phyloP scores from a whole-genome alignment of 1,140 invertebrate genomes.

The Neodiprion lecontei region DNA sequence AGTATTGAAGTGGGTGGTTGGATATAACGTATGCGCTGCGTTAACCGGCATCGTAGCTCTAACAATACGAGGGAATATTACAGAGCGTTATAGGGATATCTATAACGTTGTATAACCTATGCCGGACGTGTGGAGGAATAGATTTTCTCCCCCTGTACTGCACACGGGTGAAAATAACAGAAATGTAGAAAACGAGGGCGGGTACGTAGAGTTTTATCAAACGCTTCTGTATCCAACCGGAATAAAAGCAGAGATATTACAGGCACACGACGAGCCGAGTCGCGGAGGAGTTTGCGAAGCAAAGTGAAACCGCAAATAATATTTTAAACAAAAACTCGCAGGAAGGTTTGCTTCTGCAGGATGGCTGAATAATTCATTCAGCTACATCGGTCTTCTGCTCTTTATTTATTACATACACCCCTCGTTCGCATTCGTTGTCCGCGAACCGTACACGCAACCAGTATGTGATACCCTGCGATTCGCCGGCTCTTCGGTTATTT shows the following conservation, averaged over 20 bases:
- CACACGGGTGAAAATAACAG: no score
- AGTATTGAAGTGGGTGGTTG: neutral
- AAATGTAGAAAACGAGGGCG: no score
- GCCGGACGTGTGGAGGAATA: neutral
- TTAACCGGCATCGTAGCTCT: no score
- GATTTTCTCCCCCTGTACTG: neutral
- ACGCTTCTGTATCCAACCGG: no score
- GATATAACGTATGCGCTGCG: neutral
- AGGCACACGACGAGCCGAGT: no score
- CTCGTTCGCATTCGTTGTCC: neutral
- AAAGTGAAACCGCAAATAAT: conserved; percentile 6
- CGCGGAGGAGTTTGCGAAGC: neutral
- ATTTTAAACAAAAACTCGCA: neutral
- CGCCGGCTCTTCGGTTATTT: neutral
- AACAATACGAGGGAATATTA: no score
- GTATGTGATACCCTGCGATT: neutral
- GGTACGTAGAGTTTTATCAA: no score
- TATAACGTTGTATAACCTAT: neutral
- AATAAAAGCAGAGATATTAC: no score
- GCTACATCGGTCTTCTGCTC: neutral
- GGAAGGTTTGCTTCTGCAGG: neutral
- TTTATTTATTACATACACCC: neutral
- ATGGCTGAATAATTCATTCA: neutral
- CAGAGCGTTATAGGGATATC: neutral
- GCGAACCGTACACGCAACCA: neutral